Base-by-base conservation (phyloP, 2,888 invertebrate genomes). In the Mycalesis mineus region DNA sequence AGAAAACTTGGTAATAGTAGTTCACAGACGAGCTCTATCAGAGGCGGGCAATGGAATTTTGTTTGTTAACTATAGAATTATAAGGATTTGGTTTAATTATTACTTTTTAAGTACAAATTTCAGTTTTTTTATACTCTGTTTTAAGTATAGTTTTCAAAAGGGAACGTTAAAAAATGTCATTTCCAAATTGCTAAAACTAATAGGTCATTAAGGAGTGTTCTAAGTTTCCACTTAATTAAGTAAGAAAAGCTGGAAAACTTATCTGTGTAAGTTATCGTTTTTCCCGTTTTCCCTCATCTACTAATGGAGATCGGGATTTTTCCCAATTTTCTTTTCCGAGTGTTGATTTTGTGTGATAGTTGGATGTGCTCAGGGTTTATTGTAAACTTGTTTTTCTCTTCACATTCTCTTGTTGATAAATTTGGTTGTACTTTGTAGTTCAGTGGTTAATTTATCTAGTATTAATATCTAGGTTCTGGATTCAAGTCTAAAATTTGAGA, bases 191-290 rank as follows among this genome's bases (percentile, higher is more conserved):
- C 15, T 47, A 31, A 47, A 50, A 55, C 42, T 42, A 36, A 55
- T 57, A 48, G 44, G 15, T 50, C 57, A 52, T 57, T 41, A 57
- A 14, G 37, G 47, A 52, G 45, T 40, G 22, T 45, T 47, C 57
- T 57, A 52, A 57, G 57, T 52, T 52, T 47, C 55, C 51, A 52
- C 47, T 52, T 55, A 59, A 47, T 59, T 56, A 59, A 59, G 59
- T 55, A 55, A 59, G 51, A 55, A n/a, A 51, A 54, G 58, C 50
- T 48, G 48, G 41, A 40, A 22, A 40, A 54, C 44, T 55, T 58
- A 49, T 50, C 44, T 40, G 31, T 54, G 7, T 40, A 44, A 44
- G 29, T 44, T 44, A 48, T 36, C 48, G 36, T 28, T 49, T n/a
- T 13, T 44, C 33, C 31, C 37, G 22, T 29, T 48, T 49, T 53